phyloP scores from a whole-genome alignment of 2,797 vertebrate species.

The Lemur catta region DNA sequence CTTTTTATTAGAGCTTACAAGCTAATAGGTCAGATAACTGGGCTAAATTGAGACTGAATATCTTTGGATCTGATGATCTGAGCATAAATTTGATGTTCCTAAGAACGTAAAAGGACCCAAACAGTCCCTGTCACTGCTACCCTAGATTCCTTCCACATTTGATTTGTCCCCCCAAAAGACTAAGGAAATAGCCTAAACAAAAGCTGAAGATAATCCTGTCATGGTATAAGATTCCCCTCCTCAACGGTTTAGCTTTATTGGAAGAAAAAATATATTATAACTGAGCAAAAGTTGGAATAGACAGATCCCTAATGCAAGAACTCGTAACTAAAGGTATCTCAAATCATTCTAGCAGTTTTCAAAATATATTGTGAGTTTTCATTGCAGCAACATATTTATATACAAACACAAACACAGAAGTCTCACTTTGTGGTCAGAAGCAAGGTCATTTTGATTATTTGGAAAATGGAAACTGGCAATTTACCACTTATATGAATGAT shows the following conservation, averaged over 20 bases:
- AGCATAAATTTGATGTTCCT: not conserved
- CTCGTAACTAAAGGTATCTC: not conserved
- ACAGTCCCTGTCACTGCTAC: not conserved
- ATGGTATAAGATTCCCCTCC: not conserved
- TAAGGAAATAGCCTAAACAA: not conserved
- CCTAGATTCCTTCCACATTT: not conserved
- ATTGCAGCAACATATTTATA: not conserved
- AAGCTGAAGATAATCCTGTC: constrained; percentile 5
- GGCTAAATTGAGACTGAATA: not conserved
- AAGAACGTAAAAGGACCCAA: not conserved
- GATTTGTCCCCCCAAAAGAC: not conserved
- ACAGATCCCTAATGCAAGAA: not conserved
- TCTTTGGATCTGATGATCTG: not conserved
- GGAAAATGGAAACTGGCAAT: constrained; percentile 20
- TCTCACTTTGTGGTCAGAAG: not conserved
- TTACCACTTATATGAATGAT: constrained; percentile 35
- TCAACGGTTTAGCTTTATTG: not conserved
- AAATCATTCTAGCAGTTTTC: not conserved
- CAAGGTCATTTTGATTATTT: constrained; percentile 40
- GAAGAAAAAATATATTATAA: not conserved
- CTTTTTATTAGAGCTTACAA: constrained; percentile 25
- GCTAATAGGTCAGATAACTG: not conserved
- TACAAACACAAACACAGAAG: not conserved
- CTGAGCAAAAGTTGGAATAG: not conserved
- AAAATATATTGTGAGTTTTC: constrained; percentile 16